These are phyloP conservation scores for Esox masquinongy DNA, from an alignment of 2,797 vertebrate genomes.

Conservation along the genomic window DNA sequence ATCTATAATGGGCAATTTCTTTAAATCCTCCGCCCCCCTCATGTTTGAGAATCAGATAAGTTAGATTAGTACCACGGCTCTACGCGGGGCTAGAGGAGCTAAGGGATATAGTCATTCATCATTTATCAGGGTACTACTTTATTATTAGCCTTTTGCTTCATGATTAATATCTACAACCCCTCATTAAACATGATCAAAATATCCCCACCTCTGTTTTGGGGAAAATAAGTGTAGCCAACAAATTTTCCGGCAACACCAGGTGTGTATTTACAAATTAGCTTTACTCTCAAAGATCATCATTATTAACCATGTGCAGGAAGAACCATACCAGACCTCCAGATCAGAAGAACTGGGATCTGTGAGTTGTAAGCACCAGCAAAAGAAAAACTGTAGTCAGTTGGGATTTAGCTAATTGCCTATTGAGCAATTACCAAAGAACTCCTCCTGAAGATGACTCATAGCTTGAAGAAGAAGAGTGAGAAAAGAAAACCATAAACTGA, in stretches of 20 bases:
- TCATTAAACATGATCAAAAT: constrained; percentile 42
- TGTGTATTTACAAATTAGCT: neutral
- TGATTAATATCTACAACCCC: constrained; percentile 41
- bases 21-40: constrained; percentile 28
- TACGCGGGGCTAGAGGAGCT: constrained; percentile 26
- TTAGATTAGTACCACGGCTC: constrained; percentile 32
- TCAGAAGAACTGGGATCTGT: neutral
- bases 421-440: constrained; percentile 21
- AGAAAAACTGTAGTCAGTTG: neutral
- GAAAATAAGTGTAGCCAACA: neutral
- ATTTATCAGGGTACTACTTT: constrained; percentile 41
- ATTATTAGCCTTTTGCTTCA: constrained; percentile 41
- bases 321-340: neutral
- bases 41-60: constrained; percentile 39
- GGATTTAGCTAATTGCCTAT: constrained; percentile 22
- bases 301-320: neutral
- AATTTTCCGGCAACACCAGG: neutral
- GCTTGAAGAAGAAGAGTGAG: constrained; percentile 6
- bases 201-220: constrained; percentile 3
- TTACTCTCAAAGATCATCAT: neutral
- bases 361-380: neutral
- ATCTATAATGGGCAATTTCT: constrained; percentile 43
- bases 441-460: constrained; percentile 10
- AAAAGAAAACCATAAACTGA: constrained; percentile 10
- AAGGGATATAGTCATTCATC: constrained; percentile 32